Conservation (phyloP, 2,797 vertebrate species). For the Helostoma temminkii region DNA sequence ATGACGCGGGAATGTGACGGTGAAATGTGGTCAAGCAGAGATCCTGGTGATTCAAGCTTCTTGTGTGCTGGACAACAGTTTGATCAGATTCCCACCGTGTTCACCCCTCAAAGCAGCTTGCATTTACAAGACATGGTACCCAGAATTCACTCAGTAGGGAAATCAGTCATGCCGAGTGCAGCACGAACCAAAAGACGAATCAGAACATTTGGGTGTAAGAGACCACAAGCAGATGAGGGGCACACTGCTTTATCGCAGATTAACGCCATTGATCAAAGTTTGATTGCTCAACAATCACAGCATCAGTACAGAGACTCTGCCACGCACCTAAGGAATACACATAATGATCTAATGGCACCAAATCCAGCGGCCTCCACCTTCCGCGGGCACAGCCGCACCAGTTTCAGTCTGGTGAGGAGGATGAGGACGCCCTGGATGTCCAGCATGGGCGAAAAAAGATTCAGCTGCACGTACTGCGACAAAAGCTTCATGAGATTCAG, state of each 20-base stretch:
- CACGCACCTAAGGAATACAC: neutral
- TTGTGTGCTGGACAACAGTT: conserved; percentile 26
- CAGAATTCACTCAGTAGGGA: conserved; percentile 28
- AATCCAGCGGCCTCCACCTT: neutral
- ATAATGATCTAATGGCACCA: neutral
- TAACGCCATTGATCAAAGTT: neutral
- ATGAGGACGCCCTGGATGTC: conserved; percentile 70
- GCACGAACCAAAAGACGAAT: conserved; percentile 38
- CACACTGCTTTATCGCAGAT: conserved; percentile 24
- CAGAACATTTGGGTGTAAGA: conserved; percentile 43
- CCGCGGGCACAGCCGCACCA: conserved; percentile 35
- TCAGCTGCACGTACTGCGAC: conserved; percentile 78
- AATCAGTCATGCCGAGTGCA: conserved; percentile 1
- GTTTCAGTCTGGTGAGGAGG: conserved; percentile 56
- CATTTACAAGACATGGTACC: conserved; percentile 23
- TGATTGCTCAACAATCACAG: conserved; percentile 9
- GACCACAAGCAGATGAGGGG: conserved; percentile 25
- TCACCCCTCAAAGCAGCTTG: conserved; percentile 27
- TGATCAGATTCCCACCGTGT: conserved; percentile 33
- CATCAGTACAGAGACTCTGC: conserved; percentile 26
- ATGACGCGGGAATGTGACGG: conserved; percentile 26
- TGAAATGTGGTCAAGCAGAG: conserved; percentile 49
- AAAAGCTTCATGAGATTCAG: conserved; percentile 77
- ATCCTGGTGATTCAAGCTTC: conserved; percentile 2
- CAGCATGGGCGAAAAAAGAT: conserved; percentile 69